phyloP scores from a whole-genome alignment of 2,888 invertebrate species.

The Chloroclysta siterata region DNA sequence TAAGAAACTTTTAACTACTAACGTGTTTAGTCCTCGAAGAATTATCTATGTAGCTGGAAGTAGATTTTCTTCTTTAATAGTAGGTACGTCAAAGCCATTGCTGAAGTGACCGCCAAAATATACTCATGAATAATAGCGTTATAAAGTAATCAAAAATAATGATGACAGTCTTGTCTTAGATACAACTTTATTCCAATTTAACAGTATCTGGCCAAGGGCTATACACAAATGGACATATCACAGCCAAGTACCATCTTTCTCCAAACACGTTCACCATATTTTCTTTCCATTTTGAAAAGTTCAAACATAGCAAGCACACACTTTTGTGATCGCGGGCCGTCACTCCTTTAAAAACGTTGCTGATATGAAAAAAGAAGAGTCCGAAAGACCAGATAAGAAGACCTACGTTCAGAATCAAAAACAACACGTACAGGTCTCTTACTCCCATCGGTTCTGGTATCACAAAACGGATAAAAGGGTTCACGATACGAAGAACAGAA shows the following conservation, averaged over 20 bases:
- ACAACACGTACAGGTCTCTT: conserved; percentile 55
- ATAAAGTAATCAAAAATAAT: neutral
- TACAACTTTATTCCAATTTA: conserved; percentile 16
- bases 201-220: conserved; percentile 52
- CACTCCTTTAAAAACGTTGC: conserved; percentile 80
- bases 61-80: too few species aligned
- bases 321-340: conserved; percentile 77
- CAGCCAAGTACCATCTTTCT: conserved; percentile 64
- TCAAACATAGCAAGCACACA: conserved; percentile 60
- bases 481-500: conserved; percentile 51
- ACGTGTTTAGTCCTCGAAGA: too few species aligned
- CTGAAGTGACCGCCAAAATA: too few species aligned
- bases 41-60: too few species aligned
- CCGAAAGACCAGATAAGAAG: conserved; percentile 54
- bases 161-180: neutral
- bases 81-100: too few species aligned
- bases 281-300: conserved; percentile 86
- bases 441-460: conserved; percentile 48
- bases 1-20: too few species aligned
- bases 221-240: conserved; percentile 60
- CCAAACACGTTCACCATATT: conserved; percentile 91
- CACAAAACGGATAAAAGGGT: conserved; percentile 53
- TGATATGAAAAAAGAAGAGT: conserved; percentile 64
- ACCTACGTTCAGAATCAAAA: conserved; percentile 53
- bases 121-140: too few species aligned